These are phyloP conservation scores for Orchesella flavescens DNA, from an alignment of 2,888 invertebrate species.

Conservation along the genomic window DNA sequence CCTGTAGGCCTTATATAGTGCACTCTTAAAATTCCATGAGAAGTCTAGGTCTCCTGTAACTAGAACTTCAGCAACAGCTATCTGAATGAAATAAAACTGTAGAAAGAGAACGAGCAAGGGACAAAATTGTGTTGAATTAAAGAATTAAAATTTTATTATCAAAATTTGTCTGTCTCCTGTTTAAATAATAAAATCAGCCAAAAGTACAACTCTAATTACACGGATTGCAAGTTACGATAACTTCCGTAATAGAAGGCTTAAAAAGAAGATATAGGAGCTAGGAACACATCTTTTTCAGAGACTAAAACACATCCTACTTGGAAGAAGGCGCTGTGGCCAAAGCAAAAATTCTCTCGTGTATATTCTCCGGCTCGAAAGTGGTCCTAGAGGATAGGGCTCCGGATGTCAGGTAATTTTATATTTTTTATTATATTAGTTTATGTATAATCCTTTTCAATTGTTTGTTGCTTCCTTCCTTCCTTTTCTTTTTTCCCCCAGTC, in stretches of 20 bases:
- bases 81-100: too few relatives aligned
- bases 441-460: conserved; percentile 7
- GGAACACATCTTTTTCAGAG: background rate
- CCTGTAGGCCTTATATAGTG: too few relatives aligned
- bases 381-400: conserved; percentile 54
- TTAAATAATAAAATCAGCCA: background rate
- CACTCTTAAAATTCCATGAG: too few relatives aligned
- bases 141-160: conserved; percentile 3
- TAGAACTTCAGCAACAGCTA: too few relatives aligned
- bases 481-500: too few relatives aligned
- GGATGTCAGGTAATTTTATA: conserved; percentile 55
- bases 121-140: too few relatives aligned
- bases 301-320: background rate
- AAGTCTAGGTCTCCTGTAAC: too few relatives aligned
- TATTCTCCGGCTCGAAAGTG: conserved; percentile 54
- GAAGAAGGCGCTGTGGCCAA: conserved; percentile 37
- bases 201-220: background rate
- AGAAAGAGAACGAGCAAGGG: too few relatives aligned
- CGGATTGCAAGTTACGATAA: too few relatives aligned
- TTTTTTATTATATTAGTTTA: conserved; percentile 7
- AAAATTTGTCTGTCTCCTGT: conserved; percentile 23
- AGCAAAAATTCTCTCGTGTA: conserved; percentile 55
- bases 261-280: too few relatives aligned
- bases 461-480: conserved; percentile 17
- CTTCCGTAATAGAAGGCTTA: too few relatives aligned